These are phyloP conservation scores for Acleris holmiana DNA, from an alignment of 2,888 invertebrate species.

Conservation along the genomic window DNA sequence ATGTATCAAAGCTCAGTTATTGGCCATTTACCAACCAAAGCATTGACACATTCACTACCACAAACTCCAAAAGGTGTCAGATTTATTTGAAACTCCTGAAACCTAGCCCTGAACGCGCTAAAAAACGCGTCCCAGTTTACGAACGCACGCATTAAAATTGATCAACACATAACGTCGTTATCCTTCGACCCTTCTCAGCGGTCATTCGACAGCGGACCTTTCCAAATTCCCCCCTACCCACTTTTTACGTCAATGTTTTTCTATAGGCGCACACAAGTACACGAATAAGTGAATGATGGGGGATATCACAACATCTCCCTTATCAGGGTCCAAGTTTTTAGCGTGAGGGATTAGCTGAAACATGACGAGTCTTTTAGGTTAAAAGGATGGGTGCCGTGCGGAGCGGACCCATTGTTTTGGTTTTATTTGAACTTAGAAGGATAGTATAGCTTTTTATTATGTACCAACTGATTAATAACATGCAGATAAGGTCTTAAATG, in stretches of 20 bases:
- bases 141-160: constrained; percentile 75
- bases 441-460: not conserved
- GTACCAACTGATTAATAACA: not conserved
- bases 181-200: constrained; percentile 82
- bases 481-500: too few relatives aligned
- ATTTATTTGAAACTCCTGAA: too few relatives aligned
- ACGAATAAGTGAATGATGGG: constrained; percentile 77
- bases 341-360: constrained; percentile 74
- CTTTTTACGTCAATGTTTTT: constrained; percentile 84
- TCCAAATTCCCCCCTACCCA: constrained; percentile 62
- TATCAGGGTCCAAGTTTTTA: constrained; percentile 77
- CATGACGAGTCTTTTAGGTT: constrained; percentile 33
- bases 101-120: not conserved
- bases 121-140: constrained; percentile 11
- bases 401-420: constrained; percentile 28
- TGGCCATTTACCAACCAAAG: too few relatives aligned
- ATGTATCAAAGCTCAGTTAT: too few relatives aligned
- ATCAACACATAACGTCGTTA: constrained; percentile 84
- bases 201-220: constrained; percentile 81
- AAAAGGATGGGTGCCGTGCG: constrained; percentile 30
- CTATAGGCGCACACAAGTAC: constrained; percentile 72
- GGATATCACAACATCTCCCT: constrained; percentile 82
- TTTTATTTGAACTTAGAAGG: constrained; percentile 17
- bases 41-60: too few relatives aligned
- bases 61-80: too few relatives aligned